These are phyloP conservation scores for Mayetiola destructor DNA, from an alignment of 2,888 invertebrate genomes.

Conservation along the genomic window DNA sequence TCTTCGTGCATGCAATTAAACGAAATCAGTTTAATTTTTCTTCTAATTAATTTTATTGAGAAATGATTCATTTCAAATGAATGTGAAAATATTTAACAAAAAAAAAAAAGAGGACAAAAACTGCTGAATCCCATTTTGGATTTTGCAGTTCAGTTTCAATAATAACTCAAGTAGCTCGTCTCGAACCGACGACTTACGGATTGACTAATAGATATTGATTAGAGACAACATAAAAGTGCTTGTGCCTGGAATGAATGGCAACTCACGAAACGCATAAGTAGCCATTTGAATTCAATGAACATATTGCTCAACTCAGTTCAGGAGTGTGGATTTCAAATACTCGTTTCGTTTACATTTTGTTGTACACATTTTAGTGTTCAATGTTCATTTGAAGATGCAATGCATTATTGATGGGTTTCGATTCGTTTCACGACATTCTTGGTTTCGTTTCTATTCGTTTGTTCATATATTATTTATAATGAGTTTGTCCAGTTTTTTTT, in stretches of 20 bases:
- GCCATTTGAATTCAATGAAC: not conserved
- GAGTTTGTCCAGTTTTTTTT: not conserved
- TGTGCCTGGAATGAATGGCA: not conserved
- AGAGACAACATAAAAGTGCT: constrained; percentile 6
- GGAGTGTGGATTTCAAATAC: not conserved
- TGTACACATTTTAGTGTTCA: too few species aligned
- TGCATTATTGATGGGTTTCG: constrained; percentile 12
- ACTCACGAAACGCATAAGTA: too few species aligned
- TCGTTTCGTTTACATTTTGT: not conserved
- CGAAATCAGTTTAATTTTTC: too few species aligned
- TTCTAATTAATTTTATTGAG: too few species aligned
- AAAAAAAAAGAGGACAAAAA: too few species aligned
- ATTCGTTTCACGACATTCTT: too few species aligned
- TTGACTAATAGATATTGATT: constrained; percentile 1
- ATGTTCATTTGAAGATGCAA: constrained; percentile 6
- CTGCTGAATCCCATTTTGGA: too few species aligned
- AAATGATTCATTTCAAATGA: too few species aligned
- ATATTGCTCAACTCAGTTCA: not conserved
- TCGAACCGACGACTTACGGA: not conserved
- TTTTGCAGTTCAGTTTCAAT: too few species aligned
- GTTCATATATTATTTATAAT: not conserved
- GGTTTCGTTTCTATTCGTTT: not conserved
- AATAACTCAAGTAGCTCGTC: not conserved
- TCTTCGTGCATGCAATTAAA: too few species aligned
- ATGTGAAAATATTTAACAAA: too few species aligned